Percentiles rank a stretch among this genome's conserved stretches.
phyloP scores from a whole-genome alignment of 2,888 invertebrate species.

The Microplitis manilae region DNA sequence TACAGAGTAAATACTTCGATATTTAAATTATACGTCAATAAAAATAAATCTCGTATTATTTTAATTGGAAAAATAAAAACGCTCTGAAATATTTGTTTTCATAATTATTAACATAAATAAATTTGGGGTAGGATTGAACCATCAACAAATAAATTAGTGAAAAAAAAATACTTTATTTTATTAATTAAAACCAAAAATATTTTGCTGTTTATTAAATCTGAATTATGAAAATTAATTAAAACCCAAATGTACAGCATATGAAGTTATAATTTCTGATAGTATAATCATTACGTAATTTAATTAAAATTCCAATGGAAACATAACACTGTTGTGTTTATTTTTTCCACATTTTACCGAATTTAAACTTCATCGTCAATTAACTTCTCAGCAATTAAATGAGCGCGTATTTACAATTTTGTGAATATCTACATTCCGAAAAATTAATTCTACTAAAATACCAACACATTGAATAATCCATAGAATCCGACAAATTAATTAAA shows the following conservation, averaged over 20 bases:
- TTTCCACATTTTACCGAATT: background rate
- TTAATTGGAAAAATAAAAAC: no score
- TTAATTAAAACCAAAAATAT: background rate
- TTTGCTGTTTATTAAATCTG: background rate
- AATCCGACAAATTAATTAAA: background rate
- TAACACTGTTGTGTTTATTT: background rate
- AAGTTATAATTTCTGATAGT: background rate
- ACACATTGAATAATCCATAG: background rate
- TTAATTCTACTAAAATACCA: background rate
- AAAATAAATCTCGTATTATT: no score
- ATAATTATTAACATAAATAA: no score
- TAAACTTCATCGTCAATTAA: background rate
- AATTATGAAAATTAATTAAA: background rate
- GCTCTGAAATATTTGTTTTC: no score
- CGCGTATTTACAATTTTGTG: background rate
- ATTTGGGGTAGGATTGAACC: no score
- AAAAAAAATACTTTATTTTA: background rate
- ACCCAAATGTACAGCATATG: background rate
- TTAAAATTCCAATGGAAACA: background rate
- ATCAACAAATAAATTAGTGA: background rate
- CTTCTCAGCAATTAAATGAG: background rate
- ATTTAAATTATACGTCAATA: no score
- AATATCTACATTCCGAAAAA: background rate
- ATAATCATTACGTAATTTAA: background rate
- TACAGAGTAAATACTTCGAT: no score